Evolutionary conservation across 35 echinoderm and acorn worm species (phyloP), one percentile per base, ranked within the genome.

Genomic region (Strongylocentrotus purpuratus): DNA sequence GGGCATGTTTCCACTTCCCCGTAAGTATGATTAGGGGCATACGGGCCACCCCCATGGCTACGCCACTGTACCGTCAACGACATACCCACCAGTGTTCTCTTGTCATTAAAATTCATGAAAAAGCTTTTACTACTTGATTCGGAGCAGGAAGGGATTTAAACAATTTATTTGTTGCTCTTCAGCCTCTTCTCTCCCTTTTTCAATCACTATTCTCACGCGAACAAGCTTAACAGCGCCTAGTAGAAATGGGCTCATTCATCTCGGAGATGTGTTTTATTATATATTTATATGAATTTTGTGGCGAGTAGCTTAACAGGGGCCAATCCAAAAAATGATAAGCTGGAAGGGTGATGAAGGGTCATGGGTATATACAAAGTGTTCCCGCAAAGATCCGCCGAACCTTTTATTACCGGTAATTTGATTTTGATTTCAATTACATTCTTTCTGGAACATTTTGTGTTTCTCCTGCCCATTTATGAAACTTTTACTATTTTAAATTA

Each of bases 61-160:
- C 48, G 48, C 48, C 48, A 8, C 8, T 13, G 11, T 55, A 2
- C 50, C 15, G 15, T 55, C 50, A 55, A 55, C 15, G 15, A 55
- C 48, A 78, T 28, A n/a, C 65, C 65, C 25, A 78, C 65, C 28
- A 8, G 7, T 28, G 5, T 78, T 22, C 4, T 4, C 65, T n/a
- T 78, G 20, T 78, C 65, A 78, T 78, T 78, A 78, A 78, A 78
- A 78, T 78, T 78, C 65, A 78, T 78, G 65, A 78, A 78, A 78
- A 28, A 11, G 20, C 20, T 28, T 22, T 28, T 18, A 6, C 22
- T n/a, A 28, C 65, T 7, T 7, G 65, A 78, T 5, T 78, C 22
- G 65, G 28, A 28, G 65, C 65, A 28, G 28, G 65, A 28, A 78
- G 22, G 65, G n/a, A 71, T 5, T 71, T 71, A 5, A 71, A 78